Evolutionary conservation across 2,888 invertebrate genomes (phyloP).

Genomic region (Halictus quadricinctus): DNA sequence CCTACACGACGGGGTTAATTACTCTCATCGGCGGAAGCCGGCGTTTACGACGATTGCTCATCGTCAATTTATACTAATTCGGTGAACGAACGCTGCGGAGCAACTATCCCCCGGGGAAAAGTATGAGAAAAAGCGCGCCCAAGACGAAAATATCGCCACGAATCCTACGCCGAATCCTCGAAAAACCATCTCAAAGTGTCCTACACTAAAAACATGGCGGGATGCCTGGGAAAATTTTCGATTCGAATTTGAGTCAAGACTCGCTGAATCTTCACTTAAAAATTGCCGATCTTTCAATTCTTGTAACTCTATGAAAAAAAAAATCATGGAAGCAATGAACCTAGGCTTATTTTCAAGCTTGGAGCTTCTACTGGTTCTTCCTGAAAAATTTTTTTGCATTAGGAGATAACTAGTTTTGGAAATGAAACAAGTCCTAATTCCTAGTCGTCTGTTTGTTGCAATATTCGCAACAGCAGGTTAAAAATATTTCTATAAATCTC

Average conservation of each 20-base stretch:
- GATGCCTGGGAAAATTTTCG: background rate
- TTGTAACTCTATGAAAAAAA: background rate
- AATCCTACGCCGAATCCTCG: background rate
- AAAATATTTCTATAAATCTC: background rate
- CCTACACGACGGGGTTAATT: constrained; percentile 61
- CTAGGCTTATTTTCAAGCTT: background rate
- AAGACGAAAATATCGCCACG: background rate
- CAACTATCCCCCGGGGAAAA: background rate
- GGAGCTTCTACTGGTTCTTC: too few relatives aligned
- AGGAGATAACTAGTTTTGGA: too few relatives aligned
- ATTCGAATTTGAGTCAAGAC: background rate
- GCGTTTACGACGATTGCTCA: constrained; percentile 62
- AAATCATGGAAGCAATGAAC: background rate
- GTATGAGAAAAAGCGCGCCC: background rate
- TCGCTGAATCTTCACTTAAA: background rate
- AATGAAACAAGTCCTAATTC: too few relatives aligned
- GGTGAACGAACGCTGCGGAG: constrained; percentile 36
- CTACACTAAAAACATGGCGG: background rate
- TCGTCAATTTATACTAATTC: constrained; percentile 65
- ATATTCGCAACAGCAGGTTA: too few relatives aligned
- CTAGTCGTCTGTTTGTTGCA: too few relatives aligned
- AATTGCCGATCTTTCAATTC: background rate
- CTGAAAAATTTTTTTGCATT: too few relatives aligned
- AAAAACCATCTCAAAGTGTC: background rate
- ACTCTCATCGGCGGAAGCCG: constrained; percentile 68